Evolutionary conservation across 2,888 invertebrate species (phyloP), one percentile per base, ranked within the genome.

Genomic region (Campopleginae sp.): DNA sequence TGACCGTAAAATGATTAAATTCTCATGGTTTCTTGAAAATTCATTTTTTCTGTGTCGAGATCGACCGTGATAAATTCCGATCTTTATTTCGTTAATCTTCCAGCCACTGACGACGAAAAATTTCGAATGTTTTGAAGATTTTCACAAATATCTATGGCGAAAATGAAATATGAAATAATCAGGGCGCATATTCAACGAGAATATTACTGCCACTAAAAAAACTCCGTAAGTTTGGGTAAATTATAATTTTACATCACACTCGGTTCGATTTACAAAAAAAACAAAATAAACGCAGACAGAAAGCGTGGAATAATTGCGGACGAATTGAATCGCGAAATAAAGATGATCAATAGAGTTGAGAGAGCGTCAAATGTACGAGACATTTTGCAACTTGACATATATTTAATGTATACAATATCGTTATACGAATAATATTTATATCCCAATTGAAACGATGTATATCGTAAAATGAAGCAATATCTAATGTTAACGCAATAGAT

Each of bases 331-430:
- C 46, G 27, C 17, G 1, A 51, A 71, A 71, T 31, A 48, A n/a
- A 19, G 19, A 31, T 48, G 33, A 33, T 19, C 42, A 10, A 54
- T 31, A 42, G 42, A 72, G 58, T 38, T 19, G 17, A 74, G 51
- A 54, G 51, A 51, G 71, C 31, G 44, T 63, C 61, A 12, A 77
- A 65, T n/a, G 65, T 31, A 76, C 33, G 23, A 76, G 76, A 38
- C 54, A 42, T 66, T 80, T 80, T 80, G 17, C 87, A 92, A 92
- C 87, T 84, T 89, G 88, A 89, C 85, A 89, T 90, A 91, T 92
- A 90, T 91, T 91, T 91, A 91, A 89, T 91, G 90, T 92, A 90
- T 92, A 91, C 90, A 91, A 91, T 92, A 90, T 91, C 72, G 87
- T 88, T 87, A 87, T 91, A 91, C 87, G 88, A 89, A 91, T 90